Conservation (phyloP, 2,888 invertebrate species). For the Eupelmus urozonus region DNA sequence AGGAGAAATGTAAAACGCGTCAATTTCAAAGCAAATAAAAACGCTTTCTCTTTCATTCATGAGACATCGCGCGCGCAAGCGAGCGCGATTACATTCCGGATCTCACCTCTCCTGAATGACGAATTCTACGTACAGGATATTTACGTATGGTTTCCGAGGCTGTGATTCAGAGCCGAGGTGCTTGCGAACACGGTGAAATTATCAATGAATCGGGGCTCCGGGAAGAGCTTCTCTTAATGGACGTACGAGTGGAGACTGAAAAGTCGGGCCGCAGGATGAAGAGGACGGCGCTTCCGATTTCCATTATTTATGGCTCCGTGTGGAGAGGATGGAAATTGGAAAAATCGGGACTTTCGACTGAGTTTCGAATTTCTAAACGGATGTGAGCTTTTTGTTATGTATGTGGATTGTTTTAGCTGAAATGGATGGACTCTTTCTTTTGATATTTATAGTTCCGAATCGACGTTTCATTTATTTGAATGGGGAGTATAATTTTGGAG, state of each 20-base stretch:
- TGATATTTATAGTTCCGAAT: no score
- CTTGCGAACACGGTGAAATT: conserved; percentile 29
- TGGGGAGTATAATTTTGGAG: no score
- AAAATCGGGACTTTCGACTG: conserved; percentile 41
- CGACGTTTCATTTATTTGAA: no score
- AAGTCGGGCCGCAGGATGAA: neutral
- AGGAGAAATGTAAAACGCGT: conserved; percentile 26
- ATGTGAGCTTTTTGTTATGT: neutral
- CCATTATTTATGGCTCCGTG: neutral
- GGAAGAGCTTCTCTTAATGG: conserved; percentile 25
- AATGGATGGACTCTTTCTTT: no score
- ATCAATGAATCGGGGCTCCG: conserved; percentile 28
- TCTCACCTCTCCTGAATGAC: conserved; percentile 30
- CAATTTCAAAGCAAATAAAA: conserved; percentile 61
- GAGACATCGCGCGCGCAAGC: conserved; percentile 50
- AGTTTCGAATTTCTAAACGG: conserved; percentile 36
- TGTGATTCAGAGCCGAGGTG: conserved; percentile 11
- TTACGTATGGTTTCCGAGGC: neutral
- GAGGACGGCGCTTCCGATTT: no score
- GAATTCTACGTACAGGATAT: neutral
- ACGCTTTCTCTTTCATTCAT: conserved; percentile 72
- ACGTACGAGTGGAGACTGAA: conserved; percentile 33
- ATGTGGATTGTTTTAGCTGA: neutral
- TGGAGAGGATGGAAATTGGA: conserved; percentile 25
- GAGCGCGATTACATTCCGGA: conserved; percentile 38